These are phyloP conservation scores for Siniperca undulata DNA, from an alignment of 2,797 vertebrate genomes.

Conservation along the genomic window DNA sequence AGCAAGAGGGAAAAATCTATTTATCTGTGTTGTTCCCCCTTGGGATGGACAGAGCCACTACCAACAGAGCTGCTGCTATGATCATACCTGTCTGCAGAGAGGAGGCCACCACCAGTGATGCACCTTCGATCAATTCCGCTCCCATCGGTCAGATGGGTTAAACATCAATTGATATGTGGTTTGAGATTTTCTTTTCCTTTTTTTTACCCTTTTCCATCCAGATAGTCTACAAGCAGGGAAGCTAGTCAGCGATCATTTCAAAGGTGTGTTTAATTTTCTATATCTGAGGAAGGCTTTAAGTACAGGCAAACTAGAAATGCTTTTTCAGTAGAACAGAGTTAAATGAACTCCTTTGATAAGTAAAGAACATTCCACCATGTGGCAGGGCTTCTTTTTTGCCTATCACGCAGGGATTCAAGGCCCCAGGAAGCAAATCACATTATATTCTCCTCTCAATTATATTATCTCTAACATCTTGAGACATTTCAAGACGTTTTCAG, in stretches of 20 bases:
- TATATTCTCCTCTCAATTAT: constrained; percentile 24
- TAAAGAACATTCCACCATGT: constrained; percentile 13
- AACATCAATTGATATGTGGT: constrained; percentile 33
- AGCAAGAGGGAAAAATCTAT: constrained; percentile 3
- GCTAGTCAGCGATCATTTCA: constrained; percentile 2
- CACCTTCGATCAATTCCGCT: constrained; percentile 23
- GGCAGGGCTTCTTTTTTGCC: not conserved
- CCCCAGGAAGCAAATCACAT: constrained; percentile 19
- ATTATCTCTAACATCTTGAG: constrained; percentile 2
- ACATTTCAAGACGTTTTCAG: not conserved
- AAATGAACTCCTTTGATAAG: constrained; percentile 45
- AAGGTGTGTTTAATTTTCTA: constrained; percentile 8
- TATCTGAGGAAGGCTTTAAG: constrained; percentile 14
- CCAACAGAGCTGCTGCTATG: constrained; percentile 7
- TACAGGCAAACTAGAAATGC: constrained; percentile 9
- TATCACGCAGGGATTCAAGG: not conserved
- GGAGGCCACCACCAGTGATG: not conserved
- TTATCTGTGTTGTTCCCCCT: constrained; percentile 23
- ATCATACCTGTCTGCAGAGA: constrained; percentile 7
- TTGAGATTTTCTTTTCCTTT: constrained; percentile 1
- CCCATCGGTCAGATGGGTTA: constrained; percentile 15
- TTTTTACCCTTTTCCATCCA: not conserved
- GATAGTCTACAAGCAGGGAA: not conserved
- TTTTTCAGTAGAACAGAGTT: constrained; percentile 12
- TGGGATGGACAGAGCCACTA: constrained; percentile 23